Evolutionary conservation across 2,797 vertebrate species (phyloP).

Genomic region (Salmo trutta): DNA sequence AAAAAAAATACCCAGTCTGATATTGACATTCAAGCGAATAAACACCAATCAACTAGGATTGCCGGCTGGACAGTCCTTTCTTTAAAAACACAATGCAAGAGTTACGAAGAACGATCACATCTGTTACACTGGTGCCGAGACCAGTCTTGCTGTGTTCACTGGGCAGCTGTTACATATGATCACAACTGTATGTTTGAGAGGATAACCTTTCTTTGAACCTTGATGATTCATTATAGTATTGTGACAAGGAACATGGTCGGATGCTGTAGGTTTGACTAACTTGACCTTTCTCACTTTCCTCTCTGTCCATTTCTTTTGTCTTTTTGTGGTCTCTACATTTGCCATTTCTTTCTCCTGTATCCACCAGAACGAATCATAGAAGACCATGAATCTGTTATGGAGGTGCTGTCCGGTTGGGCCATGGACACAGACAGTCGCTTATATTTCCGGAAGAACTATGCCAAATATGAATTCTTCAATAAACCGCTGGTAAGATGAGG

Average conservation of each 20-base stretch:
- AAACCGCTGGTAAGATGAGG: constrained; percentile 87
- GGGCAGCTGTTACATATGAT: too few relatives aligned
- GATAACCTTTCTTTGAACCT: not conserved
- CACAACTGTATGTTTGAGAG: too few relatives aligned
- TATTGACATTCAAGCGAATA: too few relatives aligned
- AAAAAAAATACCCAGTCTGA: too few relatives aligned
- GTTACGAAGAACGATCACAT: too few relatives aligned
- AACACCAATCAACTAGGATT: too few relatives aligned
- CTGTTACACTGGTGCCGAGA: too few relatives aligned
- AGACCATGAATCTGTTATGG: constrained; percentile 92
- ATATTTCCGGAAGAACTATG: constrained; percentile 96
- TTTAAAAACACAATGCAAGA: too few relatives aligned
- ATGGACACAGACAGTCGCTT: constrained; percentile 90
- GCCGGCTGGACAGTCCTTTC: too few relatives aligned
- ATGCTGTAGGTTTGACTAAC: not conserved
- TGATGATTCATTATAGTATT: not conserved
- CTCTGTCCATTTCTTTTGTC: not conserved
- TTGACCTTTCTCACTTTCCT: not conserved
- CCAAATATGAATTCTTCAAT: constrained; percentile 98
- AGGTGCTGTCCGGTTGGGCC: constrained; percentile 89
- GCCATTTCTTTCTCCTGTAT: constrained; percentile 24
- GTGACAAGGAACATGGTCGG: not conserved
- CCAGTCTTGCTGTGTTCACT: too few relatives aligned
- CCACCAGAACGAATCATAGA: constrained; percentile 90
- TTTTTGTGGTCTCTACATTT: constrained; percentile 11